A percentile compares a stretch with the other conserved stretches of the same genome.
Conservation (phyloP, 2,797 vertebrate genomes). For the Furcifer pardalis region DNA sequence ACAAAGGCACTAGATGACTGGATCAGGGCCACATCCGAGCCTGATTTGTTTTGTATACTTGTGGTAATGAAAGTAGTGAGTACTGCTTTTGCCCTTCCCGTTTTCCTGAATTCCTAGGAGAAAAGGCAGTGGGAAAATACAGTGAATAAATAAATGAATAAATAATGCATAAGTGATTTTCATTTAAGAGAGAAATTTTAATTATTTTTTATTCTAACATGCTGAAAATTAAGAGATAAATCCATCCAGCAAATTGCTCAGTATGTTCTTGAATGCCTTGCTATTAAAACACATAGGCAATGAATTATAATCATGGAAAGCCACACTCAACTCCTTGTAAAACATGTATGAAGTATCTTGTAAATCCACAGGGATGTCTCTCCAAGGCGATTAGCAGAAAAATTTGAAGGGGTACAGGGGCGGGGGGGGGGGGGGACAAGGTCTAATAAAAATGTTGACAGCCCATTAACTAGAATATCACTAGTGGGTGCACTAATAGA, state of each 20-base stretch:
- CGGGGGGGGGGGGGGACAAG: slow-evolving; percentile 43
- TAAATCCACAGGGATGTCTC: slow-evolving; percentile 48
- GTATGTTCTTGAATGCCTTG: slow-evolving; percentile 28
- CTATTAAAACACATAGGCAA: slow-evolving; percentile 5
- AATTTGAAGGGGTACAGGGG: slow-evolving; percentile 52
- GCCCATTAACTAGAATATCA: slow-evolving; percentile 66
- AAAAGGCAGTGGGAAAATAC: background rate
- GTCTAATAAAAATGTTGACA: slow-evolving; percentile 70
- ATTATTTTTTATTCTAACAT: background rate
- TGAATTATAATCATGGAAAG: slow-evolving; percentile 44
- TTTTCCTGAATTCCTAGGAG: background rate
- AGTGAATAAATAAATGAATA: slow-evolving; percentile 24
- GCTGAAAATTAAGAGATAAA: background rate
- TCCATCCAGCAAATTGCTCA: slow-evolving; percentile 22
- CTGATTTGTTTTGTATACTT: background rate
- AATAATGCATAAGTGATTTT: slow-evolving; percentile 18
- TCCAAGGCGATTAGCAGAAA: slow-evolving; percentile 67
- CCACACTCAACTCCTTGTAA: slow-evolving; percentile 47
- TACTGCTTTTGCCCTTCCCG: background rate
- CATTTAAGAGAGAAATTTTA: slow-evolving; percentile 27
- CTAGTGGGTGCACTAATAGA: slow-evolving; percentile 66
- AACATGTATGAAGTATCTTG: slow-evolving; percentile 26
- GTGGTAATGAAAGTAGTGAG: background rate
- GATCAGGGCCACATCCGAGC: background rate
- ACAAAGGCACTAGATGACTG: background rate